Percentiles rank a stretch among this genome's conserved stretches.
Evolutionary conservation across 2,888 invertebrate genomes (phyloP).

Genomic region (Lacanobia wlatinum): DNA sequence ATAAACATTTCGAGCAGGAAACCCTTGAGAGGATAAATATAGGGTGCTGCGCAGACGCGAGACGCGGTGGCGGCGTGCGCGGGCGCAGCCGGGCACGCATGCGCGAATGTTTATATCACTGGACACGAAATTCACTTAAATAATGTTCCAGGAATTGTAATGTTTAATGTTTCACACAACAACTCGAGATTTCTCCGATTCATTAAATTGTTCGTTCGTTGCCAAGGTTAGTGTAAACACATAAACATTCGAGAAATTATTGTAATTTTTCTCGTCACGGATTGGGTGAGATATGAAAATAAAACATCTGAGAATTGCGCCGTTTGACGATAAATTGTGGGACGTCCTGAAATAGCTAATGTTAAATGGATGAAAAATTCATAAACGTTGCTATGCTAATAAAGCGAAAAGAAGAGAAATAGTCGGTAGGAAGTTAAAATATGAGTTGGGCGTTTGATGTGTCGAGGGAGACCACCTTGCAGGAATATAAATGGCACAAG

Average conservation of each 20-base stretch:
- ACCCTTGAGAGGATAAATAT: constrained; percentile 88
- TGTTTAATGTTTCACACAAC: constrained; percentile 68
- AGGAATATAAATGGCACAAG: constrained; percentile 57
- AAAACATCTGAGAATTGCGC: constrained; percentile 49
- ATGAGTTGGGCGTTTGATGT: constrained; percentile 46
- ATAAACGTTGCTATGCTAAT: constrained; percentile 39
- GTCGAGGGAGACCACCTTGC: constrained; percentile 56
- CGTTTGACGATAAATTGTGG: constrained; percentile 40
- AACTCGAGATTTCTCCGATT: constrained; percentile 65
- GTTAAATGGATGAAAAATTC: constrained; percentile 46
- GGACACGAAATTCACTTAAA: constrained; percentile 79
- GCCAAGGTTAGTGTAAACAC: constrained; percentile 68
- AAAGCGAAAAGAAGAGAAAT: constrained; percentile 43
- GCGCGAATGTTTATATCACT: constrained; percentile 83
- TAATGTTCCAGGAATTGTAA: constrained; percentile 69
- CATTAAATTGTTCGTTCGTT: constrained; percentile 67
- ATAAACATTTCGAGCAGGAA: constrained; percentile 87
- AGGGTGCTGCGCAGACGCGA: constrained; percentile 83
- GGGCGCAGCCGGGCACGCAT: constrained; percentile 68
- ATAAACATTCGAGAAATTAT: constrained; percentile 52
- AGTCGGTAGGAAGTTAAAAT: constrained; percentile 46
- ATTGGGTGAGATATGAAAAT: constrained; percentile 44
- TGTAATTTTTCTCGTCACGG: constrained; percentile 51
- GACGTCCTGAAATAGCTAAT: constrained; percentile 40
- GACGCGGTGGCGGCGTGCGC: constrained; percentile 75